A percentile compares a stretch with the other conserved stretches of the same genome.
Evolutionary conservation across 1,140 invertebrate genomes (phyloP).

Genomic region (Caenorhabditis briggsae): DNA sequence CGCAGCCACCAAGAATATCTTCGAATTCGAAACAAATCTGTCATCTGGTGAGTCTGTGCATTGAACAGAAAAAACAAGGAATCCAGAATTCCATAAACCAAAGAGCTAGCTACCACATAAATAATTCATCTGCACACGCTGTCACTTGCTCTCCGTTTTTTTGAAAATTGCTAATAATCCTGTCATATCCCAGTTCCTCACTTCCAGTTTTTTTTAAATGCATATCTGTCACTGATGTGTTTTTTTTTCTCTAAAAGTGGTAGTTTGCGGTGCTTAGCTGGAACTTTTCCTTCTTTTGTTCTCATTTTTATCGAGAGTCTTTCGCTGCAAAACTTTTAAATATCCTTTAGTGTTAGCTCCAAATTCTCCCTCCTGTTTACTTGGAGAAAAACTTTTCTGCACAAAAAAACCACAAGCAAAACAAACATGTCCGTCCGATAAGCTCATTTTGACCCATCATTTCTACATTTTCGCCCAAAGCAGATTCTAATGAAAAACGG

Average conservation of each 20-base stretch:
- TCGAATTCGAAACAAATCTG: neutral
- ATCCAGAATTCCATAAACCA: neutral
- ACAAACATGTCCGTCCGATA: too few species aligned
- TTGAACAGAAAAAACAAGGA: neutral
- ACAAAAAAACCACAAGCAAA: too few species aligned
- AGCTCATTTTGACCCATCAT: neutral
- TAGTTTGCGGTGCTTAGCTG: neutral
- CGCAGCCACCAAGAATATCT: too few species aligned
- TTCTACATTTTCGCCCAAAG: neutral
- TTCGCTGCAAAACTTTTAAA: too few species aligned
- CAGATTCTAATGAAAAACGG: too few species aligned
- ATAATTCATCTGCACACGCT: neutral
- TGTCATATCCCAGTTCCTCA: constrained; percentile 11
- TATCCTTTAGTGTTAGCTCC: too few species aligned
- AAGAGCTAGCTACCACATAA: neutral
- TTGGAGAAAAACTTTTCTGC: too few species aligned
- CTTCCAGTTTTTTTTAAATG: neutral
- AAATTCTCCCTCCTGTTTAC: too few species aligned
- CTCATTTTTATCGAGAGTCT: too few species aligned
- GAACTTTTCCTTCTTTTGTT: too few species aligned
- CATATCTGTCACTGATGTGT: neutral
- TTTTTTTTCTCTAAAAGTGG: neutral
- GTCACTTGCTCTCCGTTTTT: neutral
- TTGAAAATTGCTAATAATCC: neutral
- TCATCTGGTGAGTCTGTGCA: neutral